phyloP scores from a whole-genome alignment of 1,140 invertebrate species.

The Hycleus cichorii region DNA sequence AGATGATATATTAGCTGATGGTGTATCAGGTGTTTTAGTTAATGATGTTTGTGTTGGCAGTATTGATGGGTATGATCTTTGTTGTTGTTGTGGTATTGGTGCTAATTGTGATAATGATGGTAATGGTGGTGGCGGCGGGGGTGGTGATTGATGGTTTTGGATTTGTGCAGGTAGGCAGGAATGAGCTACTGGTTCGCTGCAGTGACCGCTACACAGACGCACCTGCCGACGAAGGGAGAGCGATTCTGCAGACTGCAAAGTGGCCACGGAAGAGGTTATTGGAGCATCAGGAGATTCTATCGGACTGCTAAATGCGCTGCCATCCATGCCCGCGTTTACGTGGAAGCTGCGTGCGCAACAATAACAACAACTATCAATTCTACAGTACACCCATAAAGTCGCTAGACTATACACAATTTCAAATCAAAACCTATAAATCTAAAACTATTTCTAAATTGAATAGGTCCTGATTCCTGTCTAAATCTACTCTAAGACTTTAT shows the following conservation, averaged over 20 bases:
- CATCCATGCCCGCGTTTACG: conserved; percentile 38
- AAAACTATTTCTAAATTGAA: background rate
- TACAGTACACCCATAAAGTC: conserved; percentile 24
- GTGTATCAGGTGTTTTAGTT: conserved; percentile 34
- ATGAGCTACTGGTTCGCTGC: conserved; percentile 32
- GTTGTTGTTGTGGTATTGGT: no score
- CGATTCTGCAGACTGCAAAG: conserved; percentile 52
- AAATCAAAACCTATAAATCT: background rate
- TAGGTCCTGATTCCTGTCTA: no score
- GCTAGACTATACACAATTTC: background rate
- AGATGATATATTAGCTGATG: conserved; percentile 34
- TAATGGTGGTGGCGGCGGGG: conserved; percentile 9
- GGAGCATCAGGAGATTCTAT: conserved; percentile 58
- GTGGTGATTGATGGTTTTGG: conserved; percentile 3
- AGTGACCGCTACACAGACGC: conserved; percentile 38
- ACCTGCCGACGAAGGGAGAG: conserved; percentile 48
- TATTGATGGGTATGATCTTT: background rate
- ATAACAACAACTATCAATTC: conserved; percentile 15
- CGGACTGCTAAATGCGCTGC: conserved; percentile 59
- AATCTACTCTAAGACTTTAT: conserved; percentile 10
- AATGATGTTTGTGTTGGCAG: conserved; percentile 2
- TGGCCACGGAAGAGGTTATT: conserved; percentile 53
- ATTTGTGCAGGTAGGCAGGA: conserved; percentile 18
- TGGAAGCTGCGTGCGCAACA: conserved; percentile 37
- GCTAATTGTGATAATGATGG: no score